Conservation (phyloP, 2,797 vertebrate genomes). For the Manis pentadactyla region DNA sequence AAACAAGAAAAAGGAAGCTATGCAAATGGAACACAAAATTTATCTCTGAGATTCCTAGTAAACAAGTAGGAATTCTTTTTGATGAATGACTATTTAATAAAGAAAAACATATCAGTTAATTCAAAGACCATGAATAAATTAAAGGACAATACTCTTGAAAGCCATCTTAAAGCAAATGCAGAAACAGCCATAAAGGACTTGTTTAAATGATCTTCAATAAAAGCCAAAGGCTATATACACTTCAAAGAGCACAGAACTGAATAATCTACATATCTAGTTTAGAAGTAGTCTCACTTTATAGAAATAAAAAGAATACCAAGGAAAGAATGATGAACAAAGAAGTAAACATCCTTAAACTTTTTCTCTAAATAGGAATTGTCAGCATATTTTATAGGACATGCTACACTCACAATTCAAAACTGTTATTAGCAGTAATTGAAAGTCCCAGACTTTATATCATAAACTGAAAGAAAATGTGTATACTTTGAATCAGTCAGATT, state of each 20-base stretch:
- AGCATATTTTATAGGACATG: background rate
- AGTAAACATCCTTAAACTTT: background rate
- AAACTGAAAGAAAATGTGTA: constrained; percentile 17
- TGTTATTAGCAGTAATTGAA: background rate
- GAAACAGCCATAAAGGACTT: background rate
- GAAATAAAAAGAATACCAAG: background rate
- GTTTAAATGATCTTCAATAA: background rate
- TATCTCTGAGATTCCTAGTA: background rate
- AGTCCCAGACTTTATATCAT: background rate
- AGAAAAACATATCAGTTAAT: background rate
- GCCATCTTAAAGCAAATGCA: background rate
- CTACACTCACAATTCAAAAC: constrained; percentile 9
- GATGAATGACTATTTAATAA: background rate
- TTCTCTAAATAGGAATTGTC: background rate
- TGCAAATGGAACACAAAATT: background rate
- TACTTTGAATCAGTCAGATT: constrained; percentile 30
- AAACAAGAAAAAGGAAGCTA: background rate
- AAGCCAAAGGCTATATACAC: background rate
- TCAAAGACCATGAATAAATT: background rate
- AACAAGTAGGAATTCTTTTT: background rate
- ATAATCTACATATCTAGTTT: background rate
- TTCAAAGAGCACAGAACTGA: background rate
- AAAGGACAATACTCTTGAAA: background rate
- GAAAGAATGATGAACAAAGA: constrained; percentile 1
- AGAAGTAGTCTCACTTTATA: background rate